Conservation (phyloP, 2,888 invertebrate species). For the Leuctra nigra region DNA sequence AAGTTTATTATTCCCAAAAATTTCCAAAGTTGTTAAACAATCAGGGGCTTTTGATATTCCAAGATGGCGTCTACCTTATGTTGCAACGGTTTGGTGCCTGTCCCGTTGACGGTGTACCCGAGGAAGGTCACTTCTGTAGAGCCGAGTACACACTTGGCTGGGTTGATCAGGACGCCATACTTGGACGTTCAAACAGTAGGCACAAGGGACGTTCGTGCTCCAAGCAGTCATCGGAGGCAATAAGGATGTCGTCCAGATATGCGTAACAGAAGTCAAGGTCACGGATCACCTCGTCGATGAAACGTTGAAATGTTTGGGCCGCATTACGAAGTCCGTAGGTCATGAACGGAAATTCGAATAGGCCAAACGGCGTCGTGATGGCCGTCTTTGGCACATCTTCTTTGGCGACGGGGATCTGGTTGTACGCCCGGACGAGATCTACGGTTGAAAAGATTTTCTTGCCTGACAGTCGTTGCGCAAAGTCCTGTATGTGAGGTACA, state of each 20-base stretch:
- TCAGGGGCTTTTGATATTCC: slow-evolving; percentile 17
- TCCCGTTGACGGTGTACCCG: slow-evolving; percentile 16
- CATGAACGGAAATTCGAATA: slow-evolving; percentile 24
- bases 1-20: slow-evolving; percentile 21
- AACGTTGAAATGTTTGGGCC: slow-evolving; percentile 21
- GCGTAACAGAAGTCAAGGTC: slow-evolving; percentile 16
- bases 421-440: slow-evolving; percentile 32
- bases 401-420: slow-evolving; percentile 34
- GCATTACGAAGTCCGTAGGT: slow-evolving; percentile 19
- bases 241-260: slow-evolving; percentile 17
- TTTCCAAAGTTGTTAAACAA: slow-evolving; percentile 2
- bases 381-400: slow-evolving; percentile 35
- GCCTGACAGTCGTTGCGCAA: slow-evolving; percentile 26
- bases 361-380: slow-evolving; percentile 20
- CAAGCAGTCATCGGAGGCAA: neutral
- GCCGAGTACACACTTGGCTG: slow-evolving; percentile 3
- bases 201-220: slow-evolving; percentile 30
- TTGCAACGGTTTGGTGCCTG: neutral
- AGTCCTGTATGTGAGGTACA: slow-evolving; percentile 32
- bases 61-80: neutral
- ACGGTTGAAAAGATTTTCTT: slow-evolving; percentile 33
- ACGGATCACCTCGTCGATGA: slow-evolving; percentile 14
- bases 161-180: slow-evolving; percentile 26
- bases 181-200: slow-evolving; percentile 30
- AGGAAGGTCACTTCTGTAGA: slow-evolving; percentile 7